Percentiles rank a stretch among this genome's conserved stretches.
phyloP scores from a whole-genome alignment of 2,113 vertebrate species.

The Grammomys dolichurus region DNA sequence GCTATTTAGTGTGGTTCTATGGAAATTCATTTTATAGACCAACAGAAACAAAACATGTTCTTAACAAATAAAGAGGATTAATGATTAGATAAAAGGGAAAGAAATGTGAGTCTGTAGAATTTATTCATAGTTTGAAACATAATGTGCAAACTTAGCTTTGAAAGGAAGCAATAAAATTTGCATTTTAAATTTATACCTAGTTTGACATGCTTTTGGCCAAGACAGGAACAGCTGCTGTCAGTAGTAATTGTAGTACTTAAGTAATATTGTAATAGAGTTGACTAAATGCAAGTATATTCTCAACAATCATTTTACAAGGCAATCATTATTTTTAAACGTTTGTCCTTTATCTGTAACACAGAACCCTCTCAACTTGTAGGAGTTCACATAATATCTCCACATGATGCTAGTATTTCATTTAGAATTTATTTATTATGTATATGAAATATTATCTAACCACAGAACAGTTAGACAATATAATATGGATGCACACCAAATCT shows the following conservation, averaged over 20 bases:
- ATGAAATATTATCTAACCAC: background rate
- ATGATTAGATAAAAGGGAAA: conserved; percentile 41
- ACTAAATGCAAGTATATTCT: conserved; percentile 72
- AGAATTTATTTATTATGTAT: background rate
- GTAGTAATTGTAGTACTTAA: conserved; percentile 74
- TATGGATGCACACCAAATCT: background rate
- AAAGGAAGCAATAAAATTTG: conserved; percentile 75
- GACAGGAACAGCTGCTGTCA: conserved; percentile 82
- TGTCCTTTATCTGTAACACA: conserved; percentile 45
- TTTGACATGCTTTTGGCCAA: conserved; percentile 71
- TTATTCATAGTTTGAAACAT: conserved; percentile 73
- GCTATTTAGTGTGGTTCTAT: background rate
- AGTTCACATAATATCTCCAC: background rate
- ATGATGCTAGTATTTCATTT: background rate
- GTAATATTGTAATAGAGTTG: conserved; percentile 70
- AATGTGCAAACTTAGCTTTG: conserved; percentile 75
- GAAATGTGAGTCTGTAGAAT: conserved; percentile 62
- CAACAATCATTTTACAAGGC: conserved; percentile 56
- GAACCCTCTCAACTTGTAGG: background rate
- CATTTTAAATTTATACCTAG: conserved; percentile 78
- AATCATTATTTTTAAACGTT: conserved; percentile 39
- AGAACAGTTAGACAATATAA: background rate
- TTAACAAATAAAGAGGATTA: conserved; percentile 64
- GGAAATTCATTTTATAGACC: background rate
- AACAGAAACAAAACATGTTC: background rate